These are phyloP conservation scores for Anoplius nigerrimus DNA, from an alignment of 2,888 invertebrate species.

Conservation along the genomic window DNA sequence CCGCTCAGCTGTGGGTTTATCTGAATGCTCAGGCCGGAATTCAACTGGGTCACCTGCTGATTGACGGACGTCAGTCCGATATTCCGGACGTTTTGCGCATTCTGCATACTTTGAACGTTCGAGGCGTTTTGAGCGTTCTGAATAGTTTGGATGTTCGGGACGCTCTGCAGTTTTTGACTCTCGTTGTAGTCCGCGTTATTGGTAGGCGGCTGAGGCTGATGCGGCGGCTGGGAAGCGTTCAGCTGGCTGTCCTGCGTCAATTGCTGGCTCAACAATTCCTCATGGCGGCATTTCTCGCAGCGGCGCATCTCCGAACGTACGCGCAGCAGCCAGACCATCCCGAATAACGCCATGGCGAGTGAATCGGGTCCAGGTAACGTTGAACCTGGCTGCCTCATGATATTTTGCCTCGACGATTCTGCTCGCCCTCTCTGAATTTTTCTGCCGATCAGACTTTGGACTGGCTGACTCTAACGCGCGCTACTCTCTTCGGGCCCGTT, in stretches of 20 bases:
- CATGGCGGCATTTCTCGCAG: slow-evolving; percentile 83
- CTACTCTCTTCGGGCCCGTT: too few species aligned
- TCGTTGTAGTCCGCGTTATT: slow-evolving; percentile 58
- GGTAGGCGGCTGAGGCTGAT: slow-evolving; percentile 55
- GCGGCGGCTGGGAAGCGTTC: slow-evolving; percentile 67
- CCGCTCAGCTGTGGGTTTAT: too few species aligned
- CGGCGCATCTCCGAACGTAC: slow-evolving; percentile 88
- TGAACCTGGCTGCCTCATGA: slow-evolving; percentile 72
- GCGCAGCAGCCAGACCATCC: slow-evolving; percentile 89
- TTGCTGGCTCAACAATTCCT: slow-evolving; percentile 72
- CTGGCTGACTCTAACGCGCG: too few species aligned
- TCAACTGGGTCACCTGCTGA: slow-evolving; percentile 39
- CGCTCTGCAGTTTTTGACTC: slow-evolving; percentile 56
- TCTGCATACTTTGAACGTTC: too few species aligned
- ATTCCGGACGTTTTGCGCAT: too few species aligned
- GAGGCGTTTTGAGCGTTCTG: too few species aligned
- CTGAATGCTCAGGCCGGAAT: too few species aligned
- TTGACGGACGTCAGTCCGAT: too few species aligned
- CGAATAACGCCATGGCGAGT: slow-evolving; percentile 89
- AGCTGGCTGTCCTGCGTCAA: slow-evolving; percentile 62
- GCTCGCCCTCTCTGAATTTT: slow-evolving; percentile 64
- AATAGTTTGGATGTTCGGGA: too few species aligned
- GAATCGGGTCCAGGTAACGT: slow-evolving; percentile 64
- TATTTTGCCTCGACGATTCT: too few species aligned
- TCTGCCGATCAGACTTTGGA: too few species aligned